Conservation (phyloP, 2,113 vertebrate species). For the Tonatia bakeri region DNA sequence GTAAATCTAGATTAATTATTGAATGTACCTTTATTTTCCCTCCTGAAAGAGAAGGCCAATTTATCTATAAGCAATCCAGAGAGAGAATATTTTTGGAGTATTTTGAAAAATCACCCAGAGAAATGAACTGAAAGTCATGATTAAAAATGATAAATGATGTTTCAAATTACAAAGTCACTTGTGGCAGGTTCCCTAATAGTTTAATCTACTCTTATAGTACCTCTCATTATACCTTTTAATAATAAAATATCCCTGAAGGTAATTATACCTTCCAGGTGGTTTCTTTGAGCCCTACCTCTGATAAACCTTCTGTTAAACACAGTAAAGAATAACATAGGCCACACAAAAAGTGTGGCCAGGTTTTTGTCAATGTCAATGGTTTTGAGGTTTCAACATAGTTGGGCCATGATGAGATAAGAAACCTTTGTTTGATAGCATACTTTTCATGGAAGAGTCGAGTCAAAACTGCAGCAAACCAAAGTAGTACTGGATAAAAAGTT, state of each 20-base stretch:
- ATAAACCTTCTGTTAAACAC: conserved; percentile 25
- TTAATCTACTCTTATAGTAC: conserved; percentile 66
- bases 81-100: conserved; percentile 1
- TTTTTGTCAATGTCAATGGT: background rate
- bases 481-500: background rate
- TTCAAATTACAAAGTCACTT: conserved; percentile 67
- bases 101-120: conserved; percentile 60
- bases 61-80: conserved; percentile 5
- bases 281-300: background rate
- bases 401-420: background rate
- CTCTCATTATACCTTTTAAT: conserved; percentile 69
- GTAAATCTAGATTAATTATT: background rate
- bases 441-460: background rate
- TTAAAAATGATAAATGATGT: conserved; percentile 68
- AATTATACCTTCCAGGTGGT: conserved; percentile 64
- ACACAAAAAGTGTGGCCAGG: background rate
- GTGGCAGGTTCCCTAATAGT: conserved; percentile 66
- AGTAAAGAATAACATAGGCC: background rate
- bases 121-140: conserved; percentile 56
- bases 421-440: background rate
- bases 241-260: conserved; percentile 64
- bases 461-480: background rate
- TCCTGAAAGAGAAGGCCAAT: background rate
- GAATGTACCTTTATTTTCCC: conserved; percentile 16
- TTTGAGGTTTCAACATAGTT: background rate